Evolutionary conservation across 2,113 vertebrate genomes (phyloP).

Genomic region (Alectura lathami): DNA sequence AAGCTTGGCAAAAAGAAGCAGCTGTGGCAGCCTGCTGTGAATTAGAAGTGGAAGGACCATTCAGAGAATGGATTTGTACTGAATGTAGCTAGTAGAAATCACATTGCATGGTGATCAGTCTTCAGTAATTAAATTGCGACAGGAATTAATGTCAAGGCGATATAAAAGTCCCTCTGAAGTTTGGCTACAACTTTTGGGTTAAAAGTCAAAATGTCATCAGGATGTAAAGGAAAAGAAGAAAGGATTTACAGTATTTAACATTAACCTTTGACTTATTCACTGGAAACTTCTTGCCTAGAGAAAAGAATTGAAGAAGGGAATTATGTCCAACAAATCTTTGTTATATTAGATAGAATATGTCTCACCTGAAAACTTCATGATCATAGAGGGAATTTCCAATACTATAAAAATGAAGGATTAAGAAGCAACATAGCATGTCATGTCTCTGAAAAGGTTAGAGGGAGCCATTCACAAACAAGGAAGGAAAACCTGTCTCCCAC

Average conservation of each 20-base stretch:
- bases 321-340: neutral
- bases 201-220: neutral
- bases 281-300: neutral
- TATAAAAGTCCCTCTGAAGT: constrained; percentile 47
- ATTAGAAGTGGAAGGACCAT: neutral
- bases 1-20: neutral
- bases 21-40: neutral
- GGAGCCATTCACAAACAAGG: neutral
- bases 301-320: neutral
- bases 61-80: constrained; percentile 2
- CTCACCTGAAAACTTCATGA: neutral
- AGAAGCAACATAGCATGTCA: neutral
- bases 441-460: neutral
- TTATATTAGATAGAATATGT: neutral
- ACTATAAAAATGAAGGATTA: neutral
- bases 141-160: constrained; percentile 61
- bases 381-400: neutral
- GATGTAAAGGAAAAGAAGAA: constrained; percentile 1
- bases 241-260: neutral
- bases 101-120: constrained; percentile 47
- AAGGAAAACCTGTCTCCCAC: neutral
- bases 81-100: constrained; percentile 34
- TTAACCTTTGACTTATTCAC: neutral
- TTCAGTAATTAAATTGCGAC: constrained; percentile 66
- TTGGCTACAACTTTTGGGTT: neutral